Conservation (phyloP, 2,797 vertebrate species). For the Mallotus villosus region DNA sequence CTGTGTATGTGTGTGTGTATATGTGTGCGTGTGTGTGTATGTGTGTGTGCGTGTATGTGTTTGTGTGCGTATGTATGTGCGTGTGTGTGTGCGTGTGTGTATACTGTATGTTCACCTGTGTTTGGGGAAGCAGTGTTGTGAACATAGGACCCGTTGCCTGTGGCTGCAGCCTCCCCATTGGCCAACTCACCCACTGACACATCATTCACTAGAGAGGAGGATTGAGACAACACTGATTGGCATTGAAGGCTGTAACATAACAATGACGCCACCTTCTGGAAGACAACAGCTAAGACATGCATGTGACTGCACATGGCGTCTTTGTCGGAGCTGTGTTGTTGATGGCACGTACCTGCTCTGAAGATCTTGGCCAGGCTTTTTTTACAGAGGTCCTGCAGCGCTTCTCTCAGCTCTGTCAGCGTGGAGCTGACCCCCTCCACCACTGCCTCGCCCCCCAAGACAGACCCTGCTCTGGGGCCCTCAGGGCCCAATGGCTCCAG, state of each 20-base stretch:
- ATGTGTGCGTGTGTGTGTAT: too few species aligned
- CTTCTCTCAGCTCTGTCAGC: constrained; percentile 60
- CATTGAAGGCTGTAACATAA: neutral
- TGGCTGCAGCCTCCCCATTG: constrained; percentile 17
- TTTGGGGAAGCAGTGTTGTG: constrained; percentile 20
- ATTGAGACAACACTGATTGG: neutral
- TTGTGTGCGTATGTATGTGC: too few species aligned
- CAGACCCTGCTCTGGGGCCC: constrained; percentile 7
- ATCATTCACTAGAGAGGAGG: constrained; percentile 60
- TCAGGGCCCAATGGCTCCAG: constrained; percentile 38
- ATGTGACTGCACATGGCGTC: too few species aligned
- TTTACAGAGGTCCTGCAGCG: constrained; percentile 61
- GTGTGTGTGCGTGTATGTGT: too few species aligned
- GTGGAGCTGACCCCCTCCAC: constrained; percentile 51
- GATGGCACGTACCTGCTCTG: constrained; percentile 49
- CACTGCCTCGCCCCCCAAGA: constrained; percentile 41
- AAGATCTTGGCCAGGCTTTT: constrained; percentile 57
- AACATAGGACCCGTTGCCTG: neutral
- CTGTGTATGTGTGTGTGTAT: too few species aligned
- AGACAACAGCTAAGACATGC: neutral
- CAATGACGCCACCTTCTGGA: neutral
- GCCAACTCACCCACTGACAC: constrained; percentile 4
- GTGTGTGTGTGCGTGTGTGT: too few species aligned
- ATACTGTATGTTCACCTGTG: constrained; percentile 30
- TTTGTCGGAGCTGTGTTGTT: too few species aligned